phyloP scores from a whole-genome alignment of 1,140 invertebrate species.

The Macrocentrus cingulum region DNA sequence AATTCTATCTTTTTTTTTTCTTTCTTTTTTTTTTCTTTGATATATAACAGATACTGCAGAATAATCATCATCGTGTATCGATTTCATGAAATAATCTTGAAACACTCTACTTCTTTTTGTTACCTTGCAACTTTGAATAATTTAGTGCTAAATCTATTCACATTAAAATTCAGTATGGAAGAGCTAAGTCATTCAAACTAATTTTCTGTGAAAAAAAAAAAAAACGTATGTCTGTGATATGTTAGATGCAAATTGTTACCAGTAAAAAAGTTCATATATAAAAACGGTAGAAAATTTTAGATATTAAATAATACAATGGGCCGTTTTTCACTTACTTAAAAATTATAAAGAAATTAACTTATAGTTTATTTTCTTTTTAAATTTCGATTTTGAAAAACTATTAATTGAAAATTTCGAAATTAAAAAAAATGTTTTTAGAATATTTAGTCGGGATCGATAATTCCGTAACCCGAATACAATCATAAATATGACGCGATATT shows the following conservation, averaged over 20 bases:
- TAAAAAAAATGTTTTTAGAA: background rate
- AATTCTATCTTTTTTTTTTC: background rate
- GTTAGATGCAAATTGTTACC: constrained; percentile 10
- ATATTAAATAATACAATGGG: constrained; percentile 23
- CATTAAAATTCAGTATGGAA: background rate
- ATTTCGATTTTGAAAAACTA: background rate
- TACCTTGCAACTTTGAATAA: too few species aligned
- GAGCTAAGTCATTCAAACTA: too few species aligned
- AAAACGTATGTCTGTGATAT: constrained; percentile 24
- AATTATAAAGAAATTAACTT: background rate
- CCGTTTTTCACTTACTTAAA: constrained; percentile 8
- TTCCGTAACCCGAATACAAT: background rate
- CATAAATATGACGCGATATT: constrained; percentile 36
- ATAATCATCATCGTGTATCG: background rate
- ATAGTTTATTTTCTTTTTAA: background rate
- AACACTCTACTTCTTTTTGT: too few species aligned
- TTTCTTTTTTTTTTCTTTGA: too few species aligned
- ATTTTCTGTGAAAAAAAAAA: too few species aligned
- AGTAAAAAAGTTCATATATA: constrained; percentile 19
- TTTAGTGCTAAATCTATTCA: background rate
- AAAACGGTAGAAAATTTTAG: constrained; percentile 28
- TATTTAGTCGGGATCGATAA: background rate
- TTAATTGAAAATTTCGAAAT: background rate
- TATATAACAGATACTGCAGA: background rate
- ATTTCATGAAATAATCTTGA: too few species aligned